Conservation (phyloP, 2,797 vertebrate species). For the Decapterus maruadsi region DNA sequence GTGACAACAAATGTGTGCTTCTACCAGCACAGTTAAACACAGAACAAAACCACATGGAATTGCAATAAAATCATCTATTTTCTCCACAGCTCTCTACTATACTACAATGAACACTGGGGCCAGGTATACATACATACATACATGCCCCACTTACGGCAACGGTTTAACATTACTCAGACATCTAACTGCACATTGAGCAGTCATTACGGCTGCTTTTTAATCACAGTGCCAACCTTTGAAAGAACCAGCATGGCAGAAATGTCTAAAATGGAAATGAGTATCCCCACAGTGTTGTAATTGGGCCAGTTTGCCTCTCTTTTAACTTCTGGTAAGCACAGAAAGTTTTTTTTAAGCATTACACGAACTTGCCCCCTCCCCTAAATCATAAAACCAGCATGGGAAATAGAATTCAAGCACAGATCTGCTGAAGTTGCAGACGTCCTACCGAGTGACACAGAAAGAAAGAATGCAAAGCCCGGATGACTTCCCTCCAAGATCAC, state of each 20-base stretch:
- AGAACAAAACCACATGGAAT: neutral
- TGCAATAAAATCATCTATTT: neutral
- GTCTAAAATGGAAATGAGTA: constrained; percentile 53
- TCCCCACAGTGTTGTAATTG: constrained; percentile 13
- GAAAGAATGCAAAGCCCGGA: neutral
- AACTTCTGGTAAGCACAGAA: constrained; percentile 12
- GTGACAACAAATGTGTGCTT: neutral
- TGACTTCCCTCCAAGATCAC: neutral
- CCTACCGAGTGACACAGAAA: neutral
- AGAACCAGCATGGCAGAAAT: constrained; percentile 35
- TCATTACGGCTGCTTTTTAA: constrained; percentile 9
- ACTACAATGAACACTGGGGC: neutral
- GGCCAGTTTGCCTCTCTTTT: constrained; percentile 11
- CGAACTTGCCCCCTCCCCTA: neutral
- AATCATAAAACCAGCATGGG: neutral
- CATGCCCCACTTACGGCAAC: neutral
- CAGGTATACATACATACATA: neutral
- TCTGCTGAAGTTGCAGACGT: neutral
- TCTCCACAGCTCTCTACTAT: neutral
- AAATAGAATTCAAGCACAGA: neutral
- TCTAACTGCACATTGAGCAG: constrained; percentile 2
- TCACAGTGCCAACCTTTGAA: constrained; percentile 1
- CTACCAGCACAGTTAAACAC: neutral
- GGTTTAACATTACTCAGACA: neutral
- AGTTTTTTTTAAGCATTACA: neutral